phyloP scores from a whole-genome alignment of 2,113 vertebrate species.

The Phalacrocorax aristotelis region DNA sequence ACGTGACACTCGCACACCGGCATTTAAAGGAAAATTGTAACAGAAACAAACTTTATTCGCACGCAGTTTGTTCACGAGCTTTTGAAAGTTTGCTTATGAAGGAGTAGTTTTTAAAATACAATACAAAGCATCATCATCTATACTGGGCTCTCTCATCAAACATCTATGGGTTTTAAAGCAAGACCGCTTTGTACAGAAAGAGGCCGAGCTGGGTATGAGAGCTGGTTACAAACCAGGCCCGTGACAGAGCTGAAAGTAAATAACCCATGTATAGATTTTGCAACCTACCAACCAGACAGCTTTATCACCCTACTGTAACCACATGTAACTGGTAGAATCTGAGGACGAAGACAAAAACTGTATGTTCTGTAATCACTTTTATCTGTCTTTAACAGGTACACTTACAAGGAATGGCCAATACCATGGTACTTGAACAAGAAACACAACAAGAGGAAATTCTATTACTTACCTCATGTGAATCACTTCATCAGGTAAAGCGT shows the following conservation, averaged over 20 bases:
- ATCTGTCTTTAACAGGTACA: constrained; percentile 78
- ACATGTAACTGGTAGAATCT: not conserved
- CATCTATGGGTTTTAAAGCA: not conserved
- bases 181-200: not conserved
- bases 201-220: fast-evolving
- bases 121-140: not conserved
- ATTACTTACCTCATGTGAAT: constrained; percentile 80
- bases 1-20: not conserved
- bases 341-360: not conserved
- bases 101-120: not conserved
- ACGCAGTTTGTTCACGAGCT: not conserved
- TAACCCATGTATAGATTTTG: not conserved
- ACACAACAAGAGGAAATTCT: constrained; percentile 86
- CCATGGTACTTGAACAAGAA: constrained; percentile 92
- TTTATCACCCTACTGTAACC: not conserved
- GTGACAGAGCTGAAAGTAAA: not conserved
- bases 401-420: constrained; percentile 88
- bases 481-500: constrained; percentile 83
- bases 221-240: not conserved
- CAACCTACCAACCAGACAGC: not conserved
- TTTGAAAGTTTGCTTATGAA: not conserved
- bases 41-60: not conserved
- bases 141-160: not conserved
- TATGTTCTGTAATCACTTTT: not conserved
- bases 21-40: not conserved